Evolutionary conservation across 2,113 vertebrate species (phyloP), one percentile per base, ranked within the genome.

Genomic region (Anarhynchus alexandrinus): DNA sequence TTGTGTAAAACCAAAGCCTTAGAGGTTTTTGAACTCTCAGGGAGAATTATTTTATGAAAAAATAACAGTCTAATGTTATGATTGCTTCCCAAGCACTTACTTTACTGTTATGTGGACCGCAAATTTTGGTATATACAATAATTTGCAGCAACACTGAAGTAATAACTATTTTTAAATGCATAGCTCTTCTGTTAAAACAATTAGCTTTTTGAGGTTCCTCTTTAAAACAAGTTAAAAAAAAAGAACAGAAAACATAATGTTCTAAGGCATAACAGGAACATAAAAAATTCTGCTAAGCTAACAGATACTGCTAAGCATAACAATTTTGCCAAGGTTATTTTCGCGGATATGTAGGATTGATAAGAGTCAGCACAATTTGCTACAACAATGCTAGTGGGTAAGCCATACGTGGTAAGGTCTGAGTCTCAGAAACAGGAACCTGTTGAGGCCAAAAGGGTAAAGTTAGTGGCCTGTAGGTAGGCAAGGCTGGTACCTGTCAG

Each of bases 1-100:
- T 96, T 95, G 83, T 88, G 90, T 96, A 92, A 98, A 97, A 84
- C 36, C 69, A 97, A 96, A 78, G 78, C 62, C 76, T 97, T 88
- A 96, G 69, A 82, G 80, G 61, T 55, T 86, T 95, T 96, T 94
- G 49, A 96, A 88, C 73, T 93, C 80, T 70, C 36, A 74, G 66
- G 8, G 9, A 78, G 30, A 91, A n/a, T 6, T 36, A 38, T 47
- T 86, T 84, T 55, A 40, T 51, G n/a, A 70, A 81, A 88, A 88
- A 91, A 86, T 47, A 61, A 52, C 14, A 74, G 21, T n/a, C 23
- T 79, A 62, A 69, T 66, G 64, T 45, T 66, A 45, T 16, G 29
- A 30, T 66, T 66, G 29, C 76, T 85, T 87, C 23, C 16, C 36
- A 94, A 85, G 36, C 21, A 64, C 1, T 0, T 1, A 19, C 8